Evolutionary conservation across 1,140 invertebrate genomes (phyloP).

Genomic region (Drosophila rhopaloa): DNA sequence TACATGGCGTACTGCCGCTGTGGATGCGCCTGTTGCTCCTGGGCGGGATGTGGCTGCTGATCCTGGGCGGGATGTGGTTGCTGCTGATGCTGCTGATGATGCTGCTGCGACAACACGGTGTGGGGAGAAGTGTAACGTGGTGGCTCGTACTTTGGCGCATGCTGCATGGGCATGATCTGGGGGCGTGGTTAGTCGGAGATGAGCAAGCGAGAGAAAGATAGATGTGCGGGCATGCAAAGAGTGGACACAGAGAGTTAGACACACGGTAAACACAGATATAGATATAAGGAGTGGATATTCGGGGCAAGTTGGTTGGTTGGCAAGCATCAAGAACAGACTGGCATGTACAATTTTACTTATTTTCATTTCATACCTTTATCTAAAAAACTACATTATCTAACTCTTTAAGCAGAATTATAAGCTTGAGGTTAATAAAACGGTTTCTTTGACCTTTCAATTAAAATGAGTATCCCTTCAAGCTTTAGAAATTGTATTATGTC

Average conservation of each 20-base stretch:
- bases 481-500: no score
- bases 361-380: neutral
- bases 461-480: no score
- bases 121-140: constrained; percentile 85
- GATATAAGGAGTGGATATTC: constrained; percentile 14
- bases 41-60: constrained; percentile 49
- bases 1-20: constrained; percentile 80
- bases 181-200: constrained; percentile 44
- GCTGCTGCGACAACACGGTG: constrained; percentile 85
- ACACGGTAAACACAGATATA: constrained; percentile 50
- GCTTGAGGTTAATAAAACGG: neutral
- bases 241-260: constrained; percentile 51
- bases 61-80: constrained; percentile 48
- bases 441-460: no score
- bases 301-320: neutral
- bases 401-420: neutral
- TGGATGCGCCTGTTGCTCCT: constrained; percentile 37
- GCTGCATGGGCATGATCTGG: constrained; percentile 83
- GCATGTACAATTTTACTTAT: neutral
- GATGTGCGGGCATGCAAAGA: constrained; percentile 65
- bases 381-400: neutral
- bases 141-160: constrained; percentile 84
- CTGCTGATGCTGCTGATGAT: constrained; percentile 76
- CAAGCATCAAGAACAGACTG: constrained; percentile 9
- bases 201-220: constrained; percentile 38